Percentiles rank a stretch among this genome's conserved stretches.
These are phyloP conservation scores for Crocallis elinguaria DNA, from an alignment of 2,888 invertebrate genomes.

Conservation along the genomic window DNA sequence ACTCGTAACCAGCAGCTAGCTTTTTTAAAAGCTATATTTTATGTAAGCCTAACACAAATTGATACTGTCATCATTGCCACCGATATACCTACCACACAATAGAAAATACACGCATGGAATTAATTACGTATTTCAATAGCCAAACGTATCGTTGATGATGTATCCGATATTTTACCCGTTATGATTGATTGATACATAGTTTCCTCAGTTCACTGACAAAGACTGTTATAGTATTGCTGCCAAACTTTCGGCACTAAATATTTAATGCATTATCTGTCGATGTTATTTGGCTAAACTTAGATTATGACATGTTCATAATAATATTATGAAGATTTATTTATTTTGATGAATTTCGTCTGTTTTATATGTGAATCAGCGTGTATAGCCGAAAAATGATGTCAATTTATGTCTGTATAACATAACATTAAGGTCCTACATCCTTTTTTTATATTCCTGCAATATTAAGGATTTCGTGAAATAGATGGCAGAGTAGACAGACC, in stretches of 20 bases:
- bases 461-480: too few relatives aligned
- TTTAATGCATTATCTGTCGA: constrained; percentile 7
- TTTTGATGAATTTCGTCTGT: too few relatives aligned
- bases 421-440: too few relatives aligned
- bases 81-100: background rate
- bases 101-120: background rate
- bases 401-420: too few relatives aligned
- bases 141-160: constrained; percentile 13
- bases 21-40: too few relatives aligned
- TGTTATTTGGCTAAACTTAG: background rate
- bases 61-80: background rate
- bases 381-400: too few relatives aligned
- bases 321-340: too few relatives aligned
- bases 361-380: too few relatives aligned
- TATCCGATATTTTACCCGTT: constrained; percentile 20
- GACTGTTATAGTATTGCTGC: constrained; percentile 36
- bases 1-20: too few relatives aligned
- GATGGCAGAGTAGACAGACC: too few relatives aligned
- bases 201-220: constrained; percentile 31
- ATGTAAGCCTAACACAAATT: too few relatives aligned
- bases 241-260: constrained; percentile 30
- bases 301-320: background rate
- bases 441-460: too few relatives aligned
- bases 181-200: constrained; percentile 44
- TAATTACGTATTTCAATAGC: background rate